Evolutionary conservation across 1,140 invertebrate genomes (phyloP), one percentile per base, ranked within the genome.

Genomic region (Archivesica marissinica): DNA sequence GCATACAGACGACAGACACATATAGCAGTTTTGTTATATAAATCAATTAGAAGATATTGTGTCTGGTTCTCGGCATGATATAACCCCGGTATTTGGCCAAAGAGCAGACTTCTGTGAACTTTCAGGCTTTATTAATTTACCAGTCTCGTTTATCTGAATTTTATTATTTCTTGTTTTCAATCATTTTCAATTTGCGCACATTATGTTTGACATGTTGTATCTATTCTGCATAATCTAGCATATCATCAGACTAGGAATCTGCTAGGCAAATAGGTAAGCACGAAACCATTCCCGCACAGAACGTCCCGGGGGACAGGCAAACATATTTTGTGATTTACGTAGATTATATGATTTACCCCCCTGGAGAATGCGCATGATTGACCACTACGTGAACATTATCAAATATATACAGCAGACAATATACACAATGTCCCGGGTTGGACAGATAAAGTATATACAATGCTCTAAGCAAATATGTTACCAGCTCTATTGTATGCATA

Each of bases 381-480:
- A 64, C 13, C 30, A 64, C 33, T 35, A 64, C 38, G 59, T 64
- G 59, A 64, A 64, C 33, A 35, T 64, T 64, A 35, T 35, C 30
- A 64, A 64, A 35, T 13, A 35, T 64, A 64, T 64, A 17, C 59
- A 35, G 59, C 59, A 64, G 28, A 64, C 30, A 20, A 64, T 35
- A 20, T 35, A 64, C 38, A 35, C n/a, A 7, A 64, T 35, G 23
- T 35, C n/a, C 20, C 6, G 9, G 1, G 2, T 64, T 35, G 15
- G 50, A 64, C 59, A 35, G 30, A 64, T 35, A 64, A 20, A 64
- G n/a, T n/a, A n/a, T n/a, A n/a, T n/a, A n/a, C n/a, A n/a, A n/a
- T n/a, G n/a, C n/a, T n/a, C n/a, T n/a, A n/a, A n/a, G n/a, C n/a
- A n/a, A n/a, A n/a, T n/a, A n/a, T n/a, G n/a, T n/a, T n/a, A n/a